Conservation (phyloP, 2,113 vertebrate genomes). For the Haplochromis burtoni region DNA sequence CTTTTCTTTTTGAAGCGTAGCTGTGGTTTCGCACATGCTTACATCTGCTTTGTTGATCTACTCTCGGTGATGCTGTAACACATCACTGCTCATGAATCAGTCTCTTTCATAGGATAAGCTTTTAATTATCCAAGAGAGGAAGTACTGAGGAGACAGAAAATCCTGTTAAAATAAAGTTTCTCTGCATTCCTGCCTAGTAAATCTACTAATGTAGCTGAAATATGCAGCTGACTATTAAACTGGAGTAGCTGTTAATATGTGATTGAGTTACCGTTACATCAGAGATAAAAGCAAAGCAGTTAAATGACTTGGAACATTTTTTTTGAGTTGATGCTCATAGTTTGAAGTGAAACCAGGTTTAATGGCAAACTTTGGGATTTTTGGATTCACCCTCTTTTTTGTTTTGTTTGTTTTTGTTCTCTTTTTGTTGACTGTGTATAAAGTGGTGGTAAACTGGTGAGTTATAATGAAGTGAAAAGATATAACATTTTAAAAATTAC, state of each 20-base stretch:
- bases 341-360: background rate
- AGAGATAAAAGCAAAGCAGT: background rate
- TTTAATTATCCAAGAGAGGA: background rate
- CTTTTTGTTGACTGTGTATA: accelerated
- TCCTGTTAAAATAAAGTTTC: background rate
- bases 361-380: background rate
- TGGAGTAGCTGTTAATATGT: background rate
- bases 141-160: background rate
- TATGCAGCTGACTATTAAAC: too few species aligned
- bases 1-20: too few species aligned
- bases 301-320: background rate
- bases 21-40: too few species aligned
- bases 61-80: too few species aligned
- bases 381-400: background rate
- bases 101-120: too few species aligned
- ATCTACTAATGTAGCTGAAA: too few species aligned
- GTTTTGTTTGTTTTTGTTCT: background rate
- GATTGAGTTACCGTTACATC: background rate
- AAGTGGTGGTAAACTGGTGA: background rate
- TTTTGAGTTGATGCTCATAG: background rate
- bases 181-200: background rate
- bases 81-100: too few species aligned
- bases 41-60: too few species aligned
- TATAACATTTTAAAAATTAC: background rate
- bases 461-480: background rate